A percentile compares a stretch with the other conserved stretches of the same genome.
Evolutionary conservation across 1,140 invertebrate genomes (phyloP).

Genomic region (Heterodera schachtii): DNA sequence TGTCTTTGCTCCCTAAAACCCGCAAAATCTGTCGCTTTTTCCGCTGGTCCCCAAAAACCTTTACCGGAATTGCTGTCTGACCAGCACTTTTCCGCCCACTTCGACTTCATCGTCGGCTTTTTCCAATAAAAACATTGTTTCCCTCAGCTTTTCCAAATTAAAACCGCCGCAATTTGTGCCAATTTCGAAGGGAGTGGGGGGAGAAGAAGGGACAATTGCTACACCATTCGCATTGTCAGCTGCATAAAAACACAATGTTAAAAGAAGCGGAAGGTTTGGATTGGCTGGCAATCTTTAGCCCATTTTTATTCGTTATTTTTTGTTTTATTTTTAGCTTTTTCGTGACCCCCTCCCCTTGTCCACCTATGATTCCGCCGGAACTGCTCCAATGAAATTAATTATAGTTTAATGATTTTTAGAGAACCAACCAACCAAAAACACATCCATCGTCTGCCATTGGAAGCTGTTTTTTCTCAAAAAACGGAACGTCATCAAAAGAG

Average conservation of each 20-base stretch:
- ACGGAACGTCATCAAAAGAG: slow-evolving; percentile 13
- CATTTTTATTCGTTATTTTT: too few relatives aligned
- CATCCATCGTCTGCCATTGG: background rate
- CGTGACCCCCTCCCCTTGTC: too few relatives aligned
- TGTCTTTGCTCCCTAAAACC: background rate
- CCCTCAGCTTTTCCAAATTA: background rate
- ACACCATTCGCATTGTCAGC: slow-evolving; percentile 1
- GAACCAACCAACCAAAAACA: slow-evolving; percentile 1
- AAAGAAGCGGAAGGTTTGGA: too few relatives aligned
- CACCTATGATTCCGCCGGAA: too few relatives aligned
- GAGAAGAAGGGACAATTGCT: background rate
- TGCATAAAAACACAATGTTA: too few relatives aligned
- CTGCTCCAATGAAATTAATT: too few relatives aligned
- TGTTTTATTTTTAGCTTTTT: too few relatives aligned
- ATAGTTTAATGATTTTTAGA: too few relatives aligned
- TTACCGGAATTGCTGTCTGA: slow-evolving; percentile 13
- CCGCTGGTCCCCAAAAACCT: background rate
- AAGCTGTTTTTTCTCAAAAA: background rate
- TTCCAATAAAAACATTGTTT: slow-evolving; percentile 2
- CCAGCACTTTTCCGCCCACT: slow-evolving; percentile 20
- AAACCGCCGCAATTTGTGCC: background rate
- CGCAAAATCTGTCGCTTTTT: background rate
- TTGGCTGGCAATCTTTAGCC: too few relatives aligned
- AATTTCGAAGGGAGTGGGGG: background rate
- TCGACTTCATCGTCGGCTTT: slow-evolving; percentile 10